Percentiles rank a stretch among this genome's conserved stretches.
These are phyloP conservation scores for Chymomyza fuscimana DNA, from an alignment of 2,888 invertebrate species.

Conservation along the genomic window DNA sequence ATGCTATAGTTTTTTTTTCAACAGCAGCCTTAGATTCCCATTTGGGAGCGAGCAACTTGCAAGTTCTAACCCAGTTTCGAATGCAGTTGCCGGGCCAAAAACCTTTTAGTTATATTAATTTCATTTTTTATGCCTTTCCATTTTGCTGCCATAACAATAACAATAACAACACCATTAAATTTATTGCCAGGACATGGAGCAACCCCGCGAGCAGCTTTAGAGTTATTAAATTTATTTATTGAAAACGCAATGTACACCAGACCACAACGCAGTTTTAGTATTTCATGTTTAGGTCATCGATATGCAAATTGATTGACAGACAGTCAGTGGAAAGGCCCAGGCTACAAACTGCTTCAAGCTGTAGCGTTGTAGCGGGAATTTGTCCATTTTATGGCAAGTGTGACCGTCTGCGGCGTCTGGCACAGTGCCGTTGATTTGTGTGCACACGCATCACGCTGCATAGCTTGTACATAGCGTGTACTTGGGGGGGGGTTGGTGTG, in stretches of 20 bases:
- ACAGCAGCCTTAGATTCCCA: background rate
- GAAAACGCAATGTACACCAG: conserved; percentile 32
- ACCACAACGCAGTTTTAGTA: conserved; percentile 1
- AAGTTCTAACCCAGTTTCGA: background rate
- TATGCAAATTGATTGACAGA: conserved; percentile 67
- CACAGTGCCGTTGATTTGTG: conserved; percentile 2
- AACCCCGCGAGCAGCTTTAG: conserved; percentile 37
- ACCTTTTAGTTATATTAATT: conserved; percentile 7
- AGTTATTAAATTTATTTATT: conserved; percentile 66
- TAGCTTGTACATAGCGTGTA: background rate
- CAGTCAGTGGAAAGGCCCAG: conserved; percentile 32
- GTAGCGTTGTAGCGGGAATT: background rate
- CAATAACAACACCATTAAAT: conserved; percentile 30
- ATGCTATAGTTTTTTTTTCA: background rate
- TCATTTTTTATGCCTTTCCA: conserved; percentile 4
- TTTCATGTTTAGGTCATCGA: conserved; percentile 57
- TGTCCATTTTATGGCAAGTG: background rate
- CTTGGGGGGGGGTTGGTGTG: background rate
- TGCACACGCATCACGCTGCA: conserved; percentile 3
- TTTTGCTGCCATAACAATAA: conserved; percentile 9
- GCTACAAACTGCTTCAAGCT: conserved; percentile 9
- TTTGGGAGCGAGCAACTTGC: background rate
- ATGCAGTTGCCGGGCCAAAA: background rate
- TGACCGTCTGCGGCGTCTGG: background rate
- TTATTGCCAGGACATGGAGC: conserved; percentile 4